Evolutionary conservation across 2,797 vertebrate genomes (phyloP), one percentile per base, ranked within the genome.

Genomic region (Euphonia xanthogaster): DNA sequence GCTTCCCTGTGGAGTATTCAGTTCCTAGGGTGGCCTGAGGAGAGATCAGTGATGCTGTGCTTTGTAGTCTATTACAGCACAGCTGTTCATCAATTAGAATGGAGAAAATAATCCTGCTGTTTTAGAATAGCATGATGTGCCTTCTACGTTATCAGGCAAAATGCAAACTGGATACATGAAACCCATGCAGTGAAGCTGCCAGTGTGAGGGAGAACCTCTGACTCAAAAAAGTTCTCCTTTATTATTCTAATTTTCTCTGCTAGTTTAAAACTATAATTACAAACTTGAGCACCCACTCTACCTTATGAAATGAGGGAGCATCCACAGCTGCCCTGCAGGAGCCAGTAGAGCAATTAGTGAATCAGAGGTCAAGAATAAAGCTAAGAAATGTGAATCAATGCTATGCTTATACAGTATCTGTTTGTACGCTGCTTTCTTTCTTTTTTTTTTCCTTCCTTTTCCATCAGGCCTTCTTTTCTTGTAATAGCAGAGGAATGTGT

Each of bases 61-160:
- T 58, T 91, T 91, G 96, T 88, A 94, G 98, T 93, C 97, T 96
- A 96, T 98, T 95, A 96, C 88, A 93, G 96, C 96, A 91, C 97
- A 97, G 97, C 96, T 97, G 97, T 97, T 97, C 96, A 76, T 97
- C 97, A 96, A 91, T 96, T 91, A 97, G 97, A 97, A 94, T 40
- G 35, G 91, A 93, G 97, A 95, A 96, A 97, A 94, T 91, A 86
- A 97, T 84, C 96, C 97, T 88, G 97, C 97, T 97, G 96, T 94
- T 95, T 95, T 82, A 90, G 89, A 86, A 95, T 35, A 70, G 93
- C 33, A 39, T 77, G 94, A 88, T 90, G 95, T 60, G 94, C 95
- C 84, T 95, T 96, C 92, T 63, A 67, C 39, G 75, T 93, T 94
- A 94, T 93, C 65, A 87, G 93, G 89, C 95, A 86, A 93, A 97